phyloP scores from a whole-genome alignment of 2,888 invertebrate species.

The Zygothrica quintamaculata region DNA sequence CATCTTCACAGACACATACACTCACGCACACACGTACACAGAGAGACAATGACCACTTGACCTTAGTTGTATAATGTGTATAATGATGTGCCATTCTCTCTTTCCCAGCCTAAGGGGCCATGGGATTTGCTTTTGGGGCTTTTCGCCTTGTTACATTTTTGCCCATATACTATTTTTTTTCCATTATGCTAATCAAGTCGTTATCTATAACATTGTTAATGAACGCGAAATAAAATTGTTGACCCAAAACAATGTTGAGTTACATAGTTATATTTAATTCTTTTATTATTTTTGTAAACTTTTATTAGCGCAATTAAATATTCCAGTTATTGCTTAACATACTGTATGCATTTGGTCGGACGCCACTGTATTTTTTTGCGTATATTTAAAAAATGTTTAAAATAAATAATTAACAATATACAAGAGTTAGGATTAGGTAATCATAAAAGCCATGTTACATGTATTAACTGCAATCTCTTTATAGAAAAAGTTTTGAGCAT shows the following conservation, averaged over 20 bases:
- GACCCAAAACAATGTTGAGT: constrained; percentile 42
- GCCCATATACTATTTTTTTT: constrained; percentile 36
- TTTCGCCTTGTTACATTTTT: constrained; percentile 35
- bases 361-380: constrained; percentile 6
- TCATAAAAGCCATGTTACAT: constrained; percentile 1
- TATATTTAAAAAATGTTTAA: too few species aligned
- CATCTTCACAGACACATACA: constrained; percentile 22
- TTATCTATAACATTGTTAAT: constrained; percentile 22
- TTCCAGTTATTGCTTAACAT: not conserved
- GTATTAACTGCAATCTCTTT: not conserved
- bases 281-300: constrained; percentile 3
- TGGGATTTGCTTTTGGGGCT: constrained; percentile 24
- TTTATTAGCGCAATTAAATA: constrained; percentile 8
- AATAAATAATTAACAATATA: too few species aligned
- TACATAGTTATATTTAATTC: constrained; percentile 13
- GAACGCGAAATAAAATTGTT: constrained; percentile 27
- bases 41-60: constrained; percentile 64
- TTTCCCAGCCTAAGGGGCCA: not conserved
- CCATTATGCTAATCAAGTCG: constrained; percentile 60
- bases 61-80: constrained; percentile 48
- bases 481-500: not conserved
- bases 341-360: constrained; percentile 11
- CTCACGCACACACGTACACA: not conserved
- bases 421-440: too few species aligned
- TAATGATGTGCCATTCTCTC: constrained; percentile 24